phyloP scores from a whole-genome alignment of 2,888 invertebrate species.

The Drosophila borealis region DNA sequence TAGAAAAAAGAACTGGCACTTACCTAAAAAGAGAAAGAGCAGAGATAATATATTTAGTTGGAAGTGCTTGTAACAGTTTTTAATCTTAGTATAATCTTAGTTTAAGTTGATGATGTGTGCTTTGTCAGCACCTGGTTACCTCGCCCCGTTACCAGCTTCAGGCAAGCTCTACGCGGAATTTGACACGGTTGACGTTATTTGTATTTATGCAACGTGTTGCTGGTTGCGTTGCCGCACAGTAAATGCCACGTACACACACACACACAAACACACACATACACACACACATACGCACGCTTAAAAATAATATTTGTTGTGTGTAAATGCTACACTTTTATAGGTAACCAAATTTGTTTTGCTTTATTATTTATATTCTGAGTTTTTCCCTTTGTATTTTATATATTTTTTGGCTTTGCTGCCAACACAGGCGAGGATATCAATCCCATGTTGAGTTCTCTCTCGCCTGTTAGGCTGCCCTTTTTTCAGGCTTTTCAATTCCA shows the following conservation, averaged over 20 bases:
- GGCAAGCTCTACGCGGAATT: constrained; percentile 9
- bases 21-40: constrained; percentile 61
- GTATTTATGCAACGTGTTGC: constrained; percentile 61
- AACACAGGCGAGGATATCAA: constrained; percentile 56
- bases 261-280: constrained; percentile 6
- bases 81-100: constrained; percentile 13
- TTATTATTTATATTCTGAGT: constrained; percentile 58
- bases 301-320: constrained; percentile 67
- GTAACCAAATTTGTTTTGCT: constrained; percentile 72
- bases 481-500: constrained; percentile 78
- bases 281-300: constrained; percentile 1
- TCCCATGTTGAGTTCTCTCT: constrained; percentile 51
- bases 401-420: constrained; percentile 37
- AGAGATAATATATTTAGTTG: constrained; percentile 6
- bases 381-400: constrained; percentile 43
- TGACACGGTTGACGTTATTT: constrained; percentile 44
- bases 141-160: background rate
- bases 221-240: constrained; percentile 34
- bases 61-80: background rate
- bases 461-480: constrained; percentile 68
- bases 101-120: constrained; percentile 20
- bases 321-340: constrained; percentile 72
- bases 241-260: constrained; percentile 17
- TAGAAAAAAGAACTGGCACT: constrained; percentile 33
- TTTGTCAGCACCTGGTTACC: background rate